phyloP scores from a whole-genome alignment of 1,140 invertebrate species.

The Drepana arcuata region DNA sequence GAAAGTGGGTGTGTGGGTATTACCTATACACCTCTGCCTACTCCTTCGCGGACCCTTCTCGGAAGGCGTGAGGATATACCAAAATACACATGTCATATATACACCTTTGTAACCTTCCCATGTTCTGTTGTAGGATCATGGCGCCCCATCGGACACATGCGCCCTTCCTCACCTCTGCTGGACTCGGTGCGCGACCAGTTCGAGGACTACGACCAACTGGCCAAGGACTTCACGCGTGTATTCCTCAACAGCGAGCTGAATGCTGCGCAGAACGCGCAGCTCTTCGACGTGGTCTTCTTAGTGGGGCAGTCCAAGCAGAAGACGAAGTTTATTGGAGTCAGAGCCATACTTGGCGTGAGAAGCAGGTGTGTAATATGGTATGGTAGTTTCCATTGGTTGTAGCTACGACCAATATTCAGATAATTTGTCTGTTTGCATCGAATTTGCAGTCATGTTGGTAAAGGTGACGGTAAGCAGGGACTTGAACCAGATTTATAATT shows the following conservation, averaged over 20 bases:
- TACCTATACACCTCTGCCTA: no score
- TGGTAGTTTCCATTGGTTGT: no score
- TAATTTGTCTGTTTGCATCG: no score
- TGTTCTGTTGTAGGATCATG: conserved; percentile 80
- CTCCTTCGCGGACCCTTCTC: no score
- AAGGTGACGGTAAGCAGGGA: no score
- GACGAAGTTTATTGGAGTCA: conserved; percentile 89
- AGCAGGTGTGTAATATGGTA: conserved; percentile 87
- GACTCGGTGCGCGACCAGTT: conserved; percentile 94
- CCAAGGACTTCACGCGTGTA: conserved; percentile 92
- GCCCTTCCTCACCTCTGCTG: conserved; percentile 91
- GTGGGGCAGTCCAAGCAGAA: conserved; percentile 94
- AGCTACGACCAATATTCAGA: no score
- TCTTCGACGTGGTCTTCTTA: conserved; percentile 93
- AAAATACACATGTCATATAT: no score
- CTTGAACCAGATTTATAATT: no score
- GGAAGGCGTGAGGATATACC: no score
- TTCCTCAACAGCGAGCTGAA: conserved; percentile 88
- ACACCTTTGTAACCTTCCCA: no score
- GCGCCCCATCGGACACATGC: conserved; percentile 95
- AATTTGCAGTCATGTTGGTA: no score
- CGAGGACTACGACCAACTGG: conserved; percentile 94
- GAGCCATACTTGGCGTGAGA: conserved; percentile 91
- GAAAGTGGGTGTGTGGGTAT: no score
- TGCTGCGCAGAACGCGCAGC: conserved; percentile 78